These are phyloP conservation scores for Ciconia maguari DNA, from an alignment of 2,113 vertebrate species.

Conservation along the genomic window DNA sequence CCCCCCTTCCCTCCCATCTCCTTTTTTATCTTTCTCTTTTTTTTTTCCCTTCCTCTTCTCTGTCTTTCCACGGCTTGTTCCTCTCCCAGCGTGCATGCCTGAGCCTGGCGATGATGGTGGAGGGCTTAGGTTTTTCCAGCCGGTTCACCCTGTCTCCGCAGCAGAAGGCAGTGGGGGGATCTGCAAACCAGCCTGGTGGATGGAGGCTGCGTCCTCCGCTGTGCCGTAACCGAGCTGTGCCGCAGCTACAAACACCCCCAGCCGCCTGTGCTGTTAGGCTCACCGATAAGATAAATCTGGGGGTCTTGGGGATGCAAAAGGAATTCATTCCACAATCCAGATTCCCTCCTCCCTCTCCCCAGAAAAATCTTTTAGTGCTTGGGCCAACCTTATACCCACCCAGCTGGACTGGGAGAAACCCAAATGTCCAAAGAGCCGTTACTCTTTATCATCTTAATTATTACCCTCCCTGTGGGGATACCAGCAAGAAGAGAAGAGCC, in stretches of 20 bases:
- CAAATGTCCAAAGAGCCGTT: accelerated
- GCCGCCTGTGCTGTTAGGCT: background rate
- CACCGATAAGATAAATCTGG: accelerated
- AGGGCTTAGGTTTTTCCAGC: background rate
- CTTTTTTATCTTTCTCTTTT: conserved; percentile 57
- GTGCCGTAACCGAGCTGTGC: background rate
- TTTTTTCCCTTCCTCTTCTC: background rate
- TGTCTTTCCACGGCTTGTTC: conserved; percentile 34
- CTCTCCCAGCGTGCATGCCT: conserved; percentile 9
- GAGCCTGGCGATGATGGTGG: background rate
- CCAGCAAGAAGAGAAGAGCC: background rate
- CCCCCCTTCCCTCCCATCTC: conserved; percentile 70
- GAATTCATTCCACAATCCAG: background rate
- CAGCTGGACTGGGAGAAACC: background rate
- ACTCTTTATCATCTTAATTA: background rate
- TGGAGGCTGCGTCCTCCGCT: background rate
- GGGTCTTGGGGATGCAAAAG: background rate
- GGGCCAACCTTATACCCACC: background rate
- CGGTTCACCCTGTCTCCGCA: background rate
- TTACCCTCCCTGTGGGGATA: background rate
- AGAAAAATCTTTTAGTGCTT: background rate
- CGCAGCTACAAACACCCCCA: background rate
- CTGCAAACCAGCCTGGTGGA: background rate
- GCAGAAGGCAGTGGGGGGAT: background rate
- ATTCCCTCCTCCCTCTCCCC: background rate